Percentiles rank a stretch among this genome's conserved stretches.
Conservation (phyloP, 92 coral and sea anemone species). For the Epizoanthus illoricatus region DNA sequence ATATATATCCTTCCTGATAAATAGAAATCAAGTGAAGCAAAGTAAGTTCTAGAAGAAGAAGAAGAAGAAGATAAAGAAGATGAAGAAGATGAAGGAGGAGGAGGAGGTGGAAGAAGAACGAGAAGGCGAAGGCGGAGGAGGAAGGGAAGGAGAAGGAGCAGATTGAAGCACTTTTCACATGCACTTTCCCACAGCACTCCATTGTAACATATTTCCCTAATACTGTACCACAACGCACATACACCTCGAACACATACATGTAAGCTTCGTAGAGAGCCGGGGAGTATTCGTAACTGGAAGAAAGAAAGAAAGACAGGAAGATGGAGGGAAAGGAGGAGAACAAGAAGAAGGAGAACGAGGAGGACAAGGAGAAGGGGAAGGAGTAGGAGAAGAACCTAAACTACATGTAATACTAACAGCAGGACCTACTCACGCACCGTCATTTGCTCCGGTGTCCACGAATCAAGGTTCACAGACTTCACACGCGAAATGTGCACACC, state of each 20-base stretch:
- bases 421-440: constrained; percentile 45
- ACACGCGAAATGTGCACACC: constrained; percentile 98
- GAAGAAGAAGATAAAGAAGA: background rate
- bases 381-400: background rate
- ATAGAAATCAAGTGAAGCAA: background rate
- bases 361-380: background rate
- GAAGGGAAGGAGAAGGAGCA: background rate
- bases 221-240: too few relatives aligned
- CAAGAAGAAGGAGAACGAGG: background rate
- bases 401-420: background rate
- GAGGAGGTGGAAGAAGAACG: background rate
- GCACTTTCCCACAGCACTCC: background rate
- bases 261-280: too few relatives aligned
- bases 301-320: too few relatives aligned
- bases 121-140: too few relatives aligned
- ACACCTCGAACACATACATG: too few relatives aligned
- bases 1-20: background rate
- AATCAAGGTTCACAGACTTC: constrained; percentile 94
- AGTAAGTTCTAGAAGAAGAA: background rate
- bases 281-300: too few relatives aligned
- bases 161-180: background rate
- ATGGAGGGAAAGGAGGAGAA: background rate
- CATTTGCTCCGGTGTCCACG: constrained; percentile 98
- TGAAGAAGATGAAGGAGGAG: background rate
- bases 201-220: too few relatives aligned